phyloP scores from a whole-genome alignment of 1,140 invertebrate species.

The Bombus waltoni region DNA sequence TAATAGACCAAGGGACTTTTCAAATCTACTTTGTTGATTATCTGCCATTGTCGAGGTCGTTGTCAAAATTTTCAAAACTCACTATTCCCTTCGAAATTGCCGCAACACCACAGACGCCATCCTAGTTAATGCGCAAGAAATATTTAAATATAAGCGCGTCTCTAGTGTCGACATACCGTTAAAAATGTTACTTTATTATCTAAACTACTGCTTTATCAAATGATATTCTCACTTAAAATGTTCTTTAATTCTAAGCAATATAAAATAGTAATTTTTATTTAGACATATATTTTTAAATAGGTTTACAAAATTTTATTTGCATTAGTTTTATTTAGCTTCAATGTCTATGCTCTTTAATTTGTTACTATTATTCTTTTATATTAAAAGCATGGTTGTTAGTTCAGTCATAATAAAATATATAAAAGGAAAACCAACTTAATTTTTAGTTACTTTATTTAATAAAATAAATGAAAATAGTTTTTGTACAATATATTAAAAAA shows the following conservation, averaged over 20 bases:
- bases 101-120: conserved; percentile 80
- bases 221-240: neutral
- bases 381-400: neutral
- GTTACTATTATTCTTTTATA: conserved; percentile 6
- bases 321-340: neutral
- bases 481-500: conserved; percentile 38
- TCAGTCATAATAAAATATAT: neutral
- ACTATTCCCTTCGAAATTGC: conserved; percentile 81
- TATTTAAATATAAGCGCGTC: conserved; percentile 66
- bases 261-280: neutral
- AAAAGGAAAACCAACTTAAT: neutral
- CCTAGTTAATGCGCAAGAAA: conserved; percentile 50
- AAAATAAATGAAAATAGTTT: conserved; percentile 38
- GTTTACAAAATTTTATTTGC: neutral
- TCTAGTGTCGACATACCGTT: conserved; percentile 51
- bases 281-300: neutral
- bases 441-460: conserved; percentile 38
- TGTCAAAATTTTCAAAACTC: conserved; percentile 81
- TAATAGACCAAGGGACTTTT: conserved; percentile 97
- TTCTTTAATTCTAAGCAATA: neutral
- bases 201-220: neutral
- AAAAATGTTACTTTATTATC: neutral
- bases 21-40: conserved; percentile 88
- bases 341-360: neutral
- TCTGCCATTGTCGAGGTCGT: conserved; percentile 83